These are phyloP conservation scores for Trogon melanurus DNA, from an alignment of 2,113 vertebrate genomes.

Conservation along the genomic window DNA sequence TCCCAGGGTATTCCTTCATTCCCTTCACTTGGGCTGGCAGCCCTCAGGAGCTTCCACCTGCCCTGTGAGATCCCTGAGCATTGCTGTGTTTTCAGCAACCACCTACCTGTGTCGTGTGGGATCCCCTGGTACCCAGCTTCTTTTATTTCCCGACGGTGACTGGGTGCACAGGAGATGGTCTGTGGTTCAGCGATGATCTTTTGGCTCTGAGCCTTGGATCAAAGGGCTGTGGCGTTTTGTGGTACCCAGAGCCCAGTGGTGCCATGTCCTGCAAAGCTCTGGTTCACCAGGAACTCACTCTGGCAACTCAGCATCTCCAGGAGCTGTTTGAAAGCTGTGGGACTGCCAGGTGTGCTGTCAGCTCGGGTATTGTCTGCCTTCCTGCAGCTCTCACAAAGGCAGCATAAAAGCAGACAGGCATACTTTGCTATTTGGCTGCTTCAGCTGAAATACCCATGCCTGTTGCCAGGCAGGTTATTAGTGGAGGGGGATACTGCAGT, in stretches of 20 bases:
- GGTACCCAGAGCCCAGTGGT: rapidly evolving
- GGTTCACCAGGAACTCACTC: not conserved
- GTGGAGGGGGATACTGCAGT: not conserved
- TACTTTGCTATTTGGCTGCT: not conserved
- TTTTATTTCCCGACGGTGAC: rapidly evolving
- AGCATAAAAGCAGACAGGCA: not conserved
- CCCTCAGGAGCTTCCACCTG: not conserved
- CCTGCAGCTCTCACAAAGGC: not conserved
- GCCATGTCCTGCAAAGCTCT: not conserved
- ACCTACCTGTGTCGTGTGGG: rapidly evolving
- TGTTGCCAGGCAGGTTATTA: not conserved
- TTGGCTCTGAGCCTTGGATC: not conserved
- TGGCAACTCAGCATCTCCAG: rapidly evolving
- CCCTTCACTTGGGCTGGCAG: not conserved
- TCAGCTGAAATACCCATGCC: not conserved
- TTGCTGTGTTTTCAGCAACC: not conserved
- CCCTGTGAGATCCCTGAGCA: not conserved
- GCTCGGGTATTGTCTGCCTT: not conserved
- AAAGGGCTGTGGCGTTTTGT: rapidly evolving
- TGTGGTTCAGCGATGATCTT: not conserved
- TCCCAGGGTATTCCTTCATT: not conserved
- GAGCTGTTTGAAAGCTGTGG: constrained; percentile 17
- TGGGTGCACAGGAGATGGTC: rapidly evolving
- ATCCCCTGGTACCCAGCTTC: not conserved
- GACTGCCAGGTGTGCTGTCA: not conserved